Conservation (phyloP, 2,888 invertebrate species). For the Diarsia mendica region DNA sequence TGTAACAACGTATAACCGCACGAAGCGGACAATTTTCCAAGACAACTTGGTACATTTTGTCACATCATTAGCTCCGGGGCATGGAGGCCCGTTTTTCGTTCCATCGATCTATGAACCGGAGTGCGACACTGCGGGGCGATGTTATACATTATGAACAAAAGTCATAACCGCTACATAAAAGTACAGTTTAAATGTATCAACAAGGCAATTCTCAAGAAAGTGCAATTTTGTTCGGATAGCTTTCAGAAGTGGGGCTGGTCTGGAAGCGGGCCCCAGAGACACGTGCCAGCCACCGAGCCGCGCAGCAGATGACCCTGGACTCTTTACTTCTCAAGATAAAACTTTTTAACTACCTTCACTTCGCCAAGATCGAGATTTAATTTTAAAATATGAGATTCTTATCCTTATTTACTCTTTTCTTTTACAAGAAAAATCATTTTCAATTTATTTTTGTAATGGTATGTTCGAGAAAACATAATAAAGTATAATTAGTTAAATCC, state of each 20-base stretch:
- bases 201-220: conserved; percentile 55
- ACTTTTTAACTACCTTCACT: conserved; percentile 64
- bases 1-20: conserved; percentile 44
- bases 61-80: conserved; percentile 52
- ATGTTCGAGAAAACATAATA: conserved; percentile 24
- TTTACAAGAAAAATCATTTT: conserved; percentile 42
- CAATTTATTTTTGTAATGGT: conserved; percentile 36
- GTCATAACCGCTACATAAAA: conserved; percentile 49
- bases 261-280: conserved; percentile 62
- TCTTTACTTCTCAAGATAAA: conserved; percentile 65
- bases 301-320: conserved; percentile 47
- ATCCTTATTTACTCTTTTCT: conserved; percentile 55
- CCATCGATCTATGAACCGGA: conserved; percentile 35
- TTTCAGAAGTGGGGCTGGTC: conserved; percentile 52
- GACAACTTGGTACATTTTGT: conserved; percentile 51
- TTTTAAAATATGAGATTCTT: conserved; percentile 59
- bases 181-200: conserved; percentile 59
- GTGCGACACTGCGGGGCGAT: conserved; percentile 17
- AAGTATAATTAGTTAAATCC: conserved; percentile 44
- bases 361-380: conserved; percentile 52
- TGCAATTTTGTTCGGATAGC: conserved; percentile 65
- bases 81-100: conserved; percentile 30
- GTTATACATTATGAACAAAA: conserved; percentile 47
- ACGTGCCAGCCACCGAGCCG: conserved; percentile 27
- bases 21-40: conserved; percentile 43